These are phyloP conservation scores for Megaleporinus macrocephalus DNA, from an alignment of 2,113 vertebrate genomes.

Conservation along the genomic window DNA sequence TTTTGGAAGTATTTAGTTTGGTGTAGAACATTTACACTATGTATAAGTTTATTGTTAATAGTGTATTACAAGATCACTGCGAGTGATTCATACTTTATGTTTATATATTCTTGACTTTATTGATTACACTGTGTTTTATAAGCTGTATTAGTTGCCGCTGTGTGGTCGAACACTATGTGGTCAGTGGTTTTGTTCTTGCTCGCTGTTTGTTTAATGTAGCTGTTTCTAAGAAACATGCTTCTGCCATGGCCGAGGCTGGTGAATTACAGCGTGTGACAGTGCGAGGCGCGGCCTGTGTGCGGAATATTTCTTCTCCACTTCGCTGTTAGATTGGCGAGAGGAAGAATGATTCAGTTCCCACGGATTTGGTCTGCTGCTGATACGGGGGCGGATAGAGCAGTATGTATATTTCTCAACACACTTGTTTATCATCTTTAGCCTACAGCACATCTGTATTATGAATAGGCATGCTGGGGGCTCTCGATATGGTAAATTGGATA, in stretches of 20 bases:
- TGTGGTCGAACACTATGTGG: not conserved
- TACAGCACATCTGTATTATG: conserved; percentile 68
- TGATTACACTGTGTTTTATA: not conserved
- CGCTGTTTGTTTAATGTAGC: not conserved
- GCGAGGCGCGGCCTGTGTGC: conserved; percentile 2
- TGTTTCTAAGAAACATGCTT: conserved; percentile 61
- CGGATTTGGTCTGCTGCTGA: conserved; percentile 66
- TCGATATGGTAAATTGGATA: conserved; percentile 79
- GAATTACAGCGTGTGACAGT: conserved; percentile 61
- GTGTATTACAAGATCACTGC: too few species aligned
- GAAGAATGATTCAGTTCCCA: conserved; percentile 66
- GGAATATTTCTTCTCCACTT: conserved; percentile 37
- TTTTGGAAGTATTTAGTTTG: too few species aligned
- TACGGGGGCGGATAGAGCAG: conserved; percentile 65
- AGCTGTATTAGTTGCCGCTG: not conserved
- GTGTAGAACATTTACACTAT: too few species aligned
- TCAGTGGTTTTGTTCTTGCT: not conserved
- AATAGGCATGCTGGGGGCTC: conserved; percentile 70
- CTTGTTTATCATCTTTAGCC: conserved; percentile 74
- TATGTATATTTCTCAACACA: conserved; percentile 71
- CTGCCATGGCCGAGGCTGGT: conserved; percentile 63
- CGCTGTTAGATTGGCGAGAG: conserved; percentile 30
- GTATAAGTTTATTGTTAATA: too few species aligned
- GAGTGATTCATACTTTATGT: too few species aligned
- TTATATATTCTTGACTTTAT: too few species aligned